A percentile compares a stretch with the other conserved stretches of the same genome.
Conservation (phyloP, 2,113 vertebrate species). For the Arizona elegans region DNA sequence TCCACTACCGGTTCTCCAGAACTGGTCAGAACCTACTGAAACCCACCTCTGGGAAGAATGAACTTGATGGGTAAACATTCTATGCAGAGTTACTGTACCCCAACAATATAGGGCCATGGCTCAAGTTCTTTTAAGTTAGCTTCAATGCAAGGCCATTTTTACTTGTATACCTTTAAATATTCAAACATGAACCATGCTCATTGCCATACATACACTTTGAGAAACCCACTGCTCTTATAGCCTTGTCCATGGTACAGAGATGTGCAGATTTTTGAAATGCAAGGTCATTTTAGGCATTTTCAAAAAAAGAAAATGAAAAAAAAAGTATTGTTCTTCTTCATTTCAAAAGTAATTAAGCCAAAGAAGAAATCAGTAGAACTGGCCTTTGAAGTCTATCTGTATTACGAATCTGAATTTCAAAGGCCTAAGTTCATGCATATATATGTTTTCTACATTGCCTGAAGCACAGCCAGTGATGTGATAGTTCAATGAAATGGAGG, state of each 20-base stretch:
- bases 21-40: too few species aligned
- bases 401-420: slow-evolving; percentile 39
- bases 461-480: slow-evolving; percentile 2
- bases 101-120: neutral
- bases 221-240: neutral
- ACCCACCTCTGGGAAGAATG: too few species aligned
- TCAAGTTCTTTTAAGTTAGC: neutral
- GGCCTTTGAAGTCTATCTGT: slow-evolving; percentile 17
- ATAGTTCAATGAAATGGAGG: neutral
- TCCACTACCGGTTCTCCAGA: too few species aligned
- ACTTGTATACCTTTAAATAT: neutral
- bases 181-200: neutral
- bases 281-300: neutral
- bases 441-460: neutral
- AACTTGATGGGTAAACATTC: neutral
- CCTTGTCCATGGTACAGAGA: neutral
- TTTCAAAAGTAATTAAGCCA: slow-evolving; percentile 35
- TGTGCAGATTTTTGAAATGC: neutral
- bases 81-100: neutral
- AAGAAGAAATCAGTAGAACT: slow-evolving; percentile 12
- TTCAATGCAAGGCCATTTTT: neutral
- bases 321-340: neutral
- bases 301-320: neutral
- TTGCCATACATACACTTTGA: neutral
- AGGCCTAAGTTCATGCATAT: slow-evolving; percentile 11